Conservation (phyloP, 2,113 vertebrate species). For the Labrus mixtus region DNA sequence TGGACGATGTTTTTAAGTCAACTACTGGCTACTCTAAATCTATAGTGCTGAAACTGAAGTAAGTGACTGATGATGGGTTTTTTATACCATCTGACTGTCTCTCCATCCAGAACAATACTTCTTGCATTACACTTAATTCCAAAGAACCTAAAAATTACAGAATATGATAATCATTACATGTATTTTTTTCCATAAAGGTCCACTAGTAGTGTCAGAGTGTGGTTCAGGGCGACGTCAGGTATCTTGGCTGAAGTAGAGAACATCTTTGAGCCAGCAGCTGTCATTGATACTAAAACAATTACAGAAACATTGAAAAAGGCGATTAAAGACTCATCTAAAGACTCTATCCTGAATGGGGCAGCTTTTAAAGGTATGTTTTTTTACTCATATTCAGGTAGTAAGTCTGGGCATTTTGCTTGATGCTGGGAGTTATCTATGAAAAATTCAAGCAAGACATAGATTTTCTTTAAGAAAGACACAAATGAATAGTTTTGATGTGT, state of each 20-base stretch:
- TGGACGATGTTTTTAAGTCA: rapidly evolving
- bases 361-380: rapidly evolving
- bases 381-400: not conserved
- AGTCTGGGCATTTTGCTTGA: not conserved
- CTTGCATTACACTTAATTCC: no score
- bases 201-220: rapidly evolving
- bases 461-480: not conserved
- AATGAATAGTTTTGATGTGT: no score
- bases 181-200: not conserved
- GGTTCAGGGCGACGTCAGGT: rapidly evolving
- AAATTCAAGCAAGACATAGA: not conserved
- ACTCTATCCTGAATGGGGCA: rapidly evolving
- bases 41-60: constrained; percentile 58
- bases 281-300: rapidly evolving
- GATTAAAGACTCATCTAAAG: rapidly evolving
- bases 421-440: not conserved
- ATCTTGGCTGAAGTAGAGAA: constrained; percentile 47
- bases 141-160: no score
- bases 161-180: not conserved
- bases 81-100: not conserved
- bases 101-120: not conserved
- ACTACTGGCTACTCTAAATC: rapidly evolving
- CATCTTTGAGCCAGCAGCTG: not conserved
- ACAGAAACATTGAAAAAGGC: rapidly evolving
- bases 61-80: constrained; percentile 6